Conservation (phyloP, 2,113 vertebrate species). For the Podarcis cretensis region DNA sequence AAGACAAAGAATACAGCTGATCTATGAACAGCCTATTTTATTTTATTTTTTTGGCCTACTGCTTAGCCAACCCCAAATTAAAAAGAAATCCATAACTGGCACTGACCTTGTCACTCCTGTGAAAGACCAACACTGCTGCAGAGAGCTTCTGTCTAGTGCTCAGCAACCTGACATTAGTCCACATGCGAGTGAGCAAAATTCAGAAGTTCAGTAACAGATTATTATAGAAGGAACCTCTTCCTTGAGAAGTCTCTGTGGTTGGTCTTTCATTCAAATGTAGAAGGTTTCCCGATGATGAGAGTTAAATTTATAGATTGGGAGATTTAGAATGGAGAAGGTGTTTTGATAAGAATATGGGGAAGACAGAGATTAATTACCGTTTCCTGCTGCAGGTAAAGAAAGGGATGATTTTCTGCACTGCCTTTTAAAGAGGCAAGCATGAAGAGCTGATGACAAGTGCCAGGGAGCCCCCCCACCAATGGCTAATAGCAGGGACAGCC, state of each 20-base stretch:
- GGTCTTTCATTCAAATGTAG: background rate
- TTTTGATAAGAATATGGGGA: background rate
- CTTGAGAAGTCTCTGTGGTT: slow-evolving; percentile 2
- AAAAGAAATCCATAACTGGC: background rate
- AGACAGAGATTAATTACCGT: background rate
- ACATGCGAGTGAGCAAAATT: background rate
- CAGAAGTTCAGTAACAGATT: background rate
- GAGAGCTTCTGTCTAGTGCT: background rate
- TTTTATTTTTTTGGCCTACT: slow-evolving; percentile 22
- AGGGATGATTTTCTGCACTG: background rate
- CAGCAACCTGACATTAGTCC: background rate
- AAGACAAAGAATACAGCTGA: background rate
- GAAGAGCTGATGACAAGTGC: background rate
- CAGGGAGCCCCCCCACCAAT: background rate
- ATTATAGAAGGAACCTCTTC: background rate
- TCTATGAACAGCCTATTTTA: background rate
- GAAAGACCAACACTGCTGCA: background rate
- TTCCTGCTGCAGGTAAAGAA: background rate
- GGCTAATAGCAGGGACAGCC: background rate
- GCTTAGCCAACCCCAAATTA: background rate
- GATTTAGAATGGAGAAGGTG: background rate
- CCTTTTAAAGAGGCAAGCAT: background rate
- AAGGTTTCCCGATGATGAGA: slow-evolving; percentile 7
- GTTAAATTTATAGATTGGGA: background rate
- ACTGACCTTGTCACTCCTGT: background rate